phyloP scores from a whole-genome alignment of 2,113 vertebrate genomes.

The Ciconia maguari region DNA sequence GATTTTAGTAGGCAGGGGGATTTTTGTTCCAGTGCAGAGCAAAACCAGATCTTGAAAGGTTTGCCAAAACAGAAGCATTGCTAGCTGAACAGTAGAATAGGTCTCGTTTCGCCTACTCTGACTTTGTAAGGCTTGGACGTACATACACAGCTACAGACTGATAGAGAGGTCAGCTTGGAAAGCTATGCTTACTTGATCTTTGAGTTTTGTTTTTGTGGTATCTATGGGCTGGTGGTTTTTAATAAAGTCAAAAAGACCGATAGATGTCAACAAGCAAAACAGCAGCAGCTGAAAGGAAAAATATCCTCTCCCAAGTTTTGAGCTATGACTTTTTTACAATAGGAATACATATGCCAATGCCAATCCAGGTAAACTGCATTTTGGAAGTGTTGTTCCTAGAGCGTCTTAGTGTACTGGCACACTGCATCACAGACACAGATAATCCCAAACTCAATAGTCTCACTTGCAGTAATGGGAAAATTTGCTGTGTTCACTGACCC shows the following conservation, averaged over 20 bases:
- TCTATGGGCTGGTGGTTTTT: not conserved
- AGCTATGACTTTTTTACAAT: not conserved
- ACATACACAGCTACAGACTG: not conserved
- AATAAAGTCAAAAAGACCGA: not conserved
- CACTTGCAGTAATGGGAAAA: not conserved
- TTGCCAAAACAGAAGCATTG: not conserved
- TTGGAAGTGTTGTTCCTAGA: not conserved
- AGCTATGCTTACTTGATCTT: not conserved
- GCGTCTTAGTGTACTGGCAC: not conserved
- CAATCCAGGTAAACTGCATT: not conserved
- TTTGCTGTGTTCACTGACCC: not conserved
- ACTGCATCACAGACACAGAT: not conserved
- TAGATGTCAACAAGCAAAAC: not conserved
- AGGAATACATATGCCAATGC: not conserved
- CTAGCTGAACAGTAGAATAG: not conserved
- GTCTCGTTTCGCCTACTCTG: not conserved
- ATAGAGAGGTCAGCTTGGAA: not conserved
- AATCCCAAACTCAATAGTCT: not conserved
- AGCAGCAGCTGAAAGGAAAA: not conserved
- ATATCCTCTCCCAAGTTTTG: not conserved
- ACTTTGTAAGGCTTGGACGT: not conserved
- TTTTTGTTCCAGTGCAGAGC: not conserved
- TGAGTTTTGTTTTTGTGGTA: not conserved
- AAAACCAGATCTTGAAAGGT: not conserved
- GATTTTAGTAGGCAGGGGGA: not conserved